Conservation (phyloP, 2,888 invertebrate species). For the Parnassius mnemosyne region DNA sequence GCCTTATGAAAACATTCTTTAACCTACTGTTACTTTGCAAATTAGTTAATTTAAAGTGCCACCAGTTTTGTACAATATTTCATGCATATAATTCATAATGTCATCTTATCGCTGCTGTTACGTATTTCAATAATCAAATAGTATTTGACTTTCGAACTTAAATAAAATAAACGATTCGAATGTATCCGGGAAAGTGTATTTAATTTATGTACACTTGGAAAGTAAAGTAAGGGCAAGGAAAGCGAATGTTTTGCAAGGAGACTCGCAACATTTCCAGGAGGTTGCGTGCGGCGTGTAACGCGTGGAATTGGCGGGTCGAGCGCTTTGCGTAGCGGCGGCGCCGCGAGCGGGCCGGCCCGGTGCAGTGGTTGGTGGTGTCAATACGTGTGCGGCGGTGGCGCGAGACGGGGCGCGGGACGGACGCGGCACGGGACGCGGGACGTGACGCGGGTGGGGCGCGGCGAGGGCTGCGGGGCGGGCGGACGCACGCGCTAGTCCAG, state of each 20-base stretch:
- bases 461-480: slow-evolving; percentile 40
- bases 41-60: too few species aligned
- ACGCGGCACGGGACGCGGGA: slow-evolving; percentile 36
- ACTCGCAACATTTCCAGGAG: slow-evolving; percentile 37
- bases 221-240: slow-evolving; percentile 44
- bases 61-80: too few species aligned
- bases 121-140: too few species aligned
- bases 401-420: slow-evolving; percentile 39
- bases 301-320: slow-evolving; percentile 40
- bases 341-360: slow-evolving; percentile 43
- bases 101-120: too few species aligned
- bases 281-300: slow-evolving; percentile 40
- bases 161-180: not conserved
- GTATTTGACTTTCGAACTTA: too few species aligned
- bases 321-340: slow-evolving; percentile 40
- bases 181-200: slow-evolving; percentile 40
- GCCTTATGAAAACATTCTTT: too few species aligned
- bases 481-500: slow-evolving; percentile 40
- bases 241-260: slow-evolving; percentile 49
- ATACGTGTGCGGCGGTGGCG: slow-evolving; percentile 58
- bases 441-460: slow-evolving; percentile 35
- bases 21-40: too few species aligned
- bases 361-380: slow-evolving; percentile 73
- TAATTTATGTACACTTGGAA: slow-evolving; percentile 35
- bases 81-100: too few species aligned